Evolutionary conservation across 2,797 vertebrate genomes (phyloP).

Genomic region (Acestrorhynchus altus): DNA sequence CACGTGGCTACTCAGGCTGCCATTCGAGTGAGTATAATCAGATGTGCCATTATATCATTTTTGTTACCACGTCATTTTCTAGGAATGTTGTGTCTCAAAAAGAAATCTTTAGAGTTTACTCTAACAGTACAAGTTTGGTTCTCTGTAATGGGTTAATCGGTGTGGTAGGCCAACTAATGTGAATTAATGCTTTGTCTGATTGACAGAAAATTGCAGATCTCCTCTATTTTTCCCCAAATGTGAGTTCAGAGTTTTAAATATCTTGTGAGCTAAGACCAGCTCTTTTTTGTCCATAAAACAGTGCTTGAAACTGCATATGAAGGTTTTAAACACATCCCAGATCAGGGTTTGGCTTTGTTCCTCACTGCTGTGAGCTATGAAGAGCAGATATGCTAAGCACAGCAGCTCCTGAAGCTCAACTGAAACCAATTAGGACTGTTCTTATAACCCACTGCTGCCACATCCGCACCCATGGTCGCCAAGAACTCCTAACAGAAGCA

Average conservation of each 20-base stretch:
- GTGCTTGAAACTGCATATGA: neutral
- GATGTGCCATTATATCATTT: slow-evolving; percentile 22
- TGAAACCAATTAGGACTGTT: slow-evolving; percentile 73
- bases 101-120: neutral
- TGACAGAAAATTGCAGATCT: neutral
- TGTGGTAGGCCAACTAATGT: neutral
- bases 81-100: neutral
- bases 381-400: slow-evolving; percentile 33
- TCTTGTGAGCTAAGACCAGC: neutral
- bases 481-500: slow-evolving; percentile 15
- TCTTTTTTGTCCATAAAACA: neutral
- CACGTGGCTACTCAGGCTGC: slow-evolving; percentile 20
- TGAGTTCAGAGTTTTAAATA: neutral
- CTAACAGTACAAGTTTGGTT: neutral
- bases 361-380: neutral
- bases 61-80: neutral
- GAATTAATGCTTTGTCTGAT: neutral
- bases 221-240: neutral
- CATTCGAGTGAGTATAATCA: slow-evolving; percentile 2
- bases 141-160: neutral
- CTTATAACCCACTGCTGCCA: slow-evolving; percentile 65
- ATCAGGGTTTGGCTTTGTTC: neutral
- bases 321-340: neutral
- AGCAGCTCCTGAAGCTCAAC: slow-evolving; percentile 49
- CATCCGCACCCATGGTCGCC: slow-evolving; percentile 65